Base-by-base conservation (phyloP, 2,113 vertebrate genomes). In the Onychorhynchus coronatus region DNA sequence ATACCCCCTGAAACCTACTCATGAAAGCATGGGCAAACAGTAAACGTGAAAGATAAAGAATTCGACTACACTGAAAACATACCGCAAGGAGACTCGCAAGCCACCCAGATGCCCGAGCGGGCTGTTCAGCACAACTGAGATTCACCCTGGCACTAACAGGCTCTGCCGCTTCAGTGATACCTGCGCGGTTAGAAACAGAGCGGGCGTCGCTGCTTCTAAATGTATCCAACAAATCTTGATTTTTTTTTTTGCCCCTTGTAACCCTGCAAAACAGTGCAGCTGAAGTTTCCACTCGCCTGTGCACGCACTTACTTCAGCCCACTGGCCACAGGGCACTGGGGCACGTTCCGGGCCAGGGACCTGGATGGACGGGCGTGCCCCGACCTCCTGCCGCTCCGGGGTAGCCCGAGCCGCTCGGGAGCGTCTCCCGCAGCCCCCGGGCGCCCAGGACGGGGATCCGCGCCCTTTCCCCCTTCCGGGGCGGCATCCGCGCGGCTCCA, bases 111-210 rank as follows among this genome's bases (percentile, higher is more conserved):
- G 5, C 14, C 52, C 4, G 0, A 7, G 30, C 0, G 31, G 49
- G 44, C 47, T 18, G 24, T 0, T 5, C 17, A 11, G 67, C 77
- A 1, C 19, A 2, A 6, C 13, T 0, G 13, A 7, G 28, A 23
- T 7, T 12, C 44, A 9, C 12, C 8, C 16, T 0, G 4, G 23
- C 35, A 6, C 53, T 0, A 12, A 6, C n/a, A 42, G 31, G 47
- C 25, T 17, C 25, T 1, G 67, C 61, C 3, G 1, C n/a, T 8
- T 16, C 41, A 8, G 35, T 4, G 7, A 5, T 8, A 46, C 58
- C n/a, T 1, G 5, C 15, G 0, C 0, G 19, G 24, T 37, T 1
- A 74, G 6, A 12, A 5, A 39, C 0, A 7, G 41, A 11, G 33
- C 46, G 16, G 41, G 9, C 50, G 33, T 2, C 9, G 6, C 9